Base-by-base conservation (phyloP, 2,797 vertebrate genomes). In the Sylvilagus floridanus region DNA sequence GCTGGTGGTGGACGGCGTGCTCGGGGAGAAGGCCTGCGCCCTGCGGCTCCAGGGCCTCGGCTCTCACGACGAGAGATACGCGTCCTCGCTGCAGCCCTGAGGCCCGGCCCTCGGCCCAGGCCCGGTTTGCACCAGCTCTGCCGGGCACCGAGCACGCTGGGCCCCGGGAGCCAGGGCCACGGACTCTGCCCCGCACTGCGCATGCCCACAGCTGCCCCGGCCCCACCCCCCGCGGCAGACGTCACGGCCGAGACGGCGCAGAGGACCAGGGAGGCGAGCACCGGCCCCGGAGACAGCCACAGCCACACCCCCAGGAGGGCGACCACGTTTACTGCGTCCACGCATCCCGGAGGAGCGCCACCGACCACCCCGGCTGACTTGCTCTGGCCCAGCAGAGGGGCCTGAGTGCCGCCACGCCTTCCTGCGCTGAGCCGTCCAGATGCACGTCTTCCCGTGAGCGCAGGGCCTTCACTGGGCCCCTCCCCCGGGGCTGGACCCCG, bases 11-110 rank as follows among this genome's bases (percentile, higher is more conserved):
- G 98, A 96, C 5, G 99, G 99, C 16, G 94, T 98, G 96, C 98
- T 99, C 65, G 98, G 98, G 37, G 99, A 99, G 98, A 97, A 84
- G 4, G 95, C 98, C 0, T 97, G 99, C 92, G 96, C 90, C n/a
- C 96, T 99, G 22, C 96, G 85, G 30, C 77, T 99, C 77, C 95
- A 84, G 72, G 99, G 99, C 73, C 95, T 4, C 32, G 99, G 99
- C 93, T 99, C 98, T 0, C 97, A 98, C 0, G 95, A 98, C 0
- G 98, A 98, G 12, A 97, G 71, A 87, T 96, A 98, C 11, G 63
- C 54, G 57, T 95, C 95, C 0, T 52, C 21, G 0, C 30, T 0
- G 42, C 35, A 54, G 52, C 54, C 68, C 66, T 54, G 73, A 95
- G 73, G 73, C 13, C 19, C 54, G 21, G 11, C 22, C 62, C 71